Conservation (phyloP, 1,140 invertebrate species). For the Marisa cornuarietis region DNA sequence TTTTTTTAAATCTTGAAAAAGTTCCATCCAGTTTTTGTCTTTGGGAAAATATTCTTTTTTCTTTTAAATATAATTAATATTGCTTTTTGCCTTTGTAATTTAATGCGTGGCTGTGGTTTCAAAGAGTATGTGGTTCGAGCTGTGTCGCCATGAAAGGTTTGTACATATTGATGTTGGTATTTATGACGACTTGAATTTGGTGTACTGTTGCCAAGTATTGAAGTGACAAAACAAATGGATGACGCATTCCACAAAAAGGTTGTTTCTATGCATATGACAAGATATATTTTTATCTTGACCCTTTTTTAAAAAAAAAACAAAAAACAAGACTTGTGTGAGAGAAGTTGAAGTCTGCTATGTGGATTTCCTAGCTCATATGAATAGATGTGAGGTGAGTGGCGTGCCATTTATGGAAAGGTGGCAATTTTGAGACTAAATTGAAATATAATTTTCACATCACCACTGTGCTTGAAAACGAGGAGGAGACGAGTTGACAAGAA, state of each 20-base stretch:
- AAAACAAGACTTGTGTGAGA: slow-evolving; percentile 5
- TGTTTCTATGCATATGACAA: slow-evolving; percentile 12
- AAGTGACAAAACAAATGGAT: slow-evolving; percentile 4
- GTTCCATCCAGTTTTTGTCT: too few relatives aligned
- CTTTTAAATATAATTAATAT: background rate
- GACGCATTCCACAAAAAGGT: slow-evolving; percentile 12
- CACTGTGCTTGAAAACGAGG: too few relatives aligned
- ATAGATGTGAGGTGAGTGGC: too few relatives aligned
- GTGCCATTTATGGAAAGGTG: too few relatives aligned
- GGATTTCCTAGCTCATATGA: too few relatives aligned
- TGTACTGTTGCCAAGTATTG: slow-evolving; percentile 1
- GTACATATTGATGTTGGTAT: slow-evolving; percentile 12
- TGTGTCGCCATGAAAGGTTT: background rate
- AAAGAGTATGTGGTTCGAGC: background rate
- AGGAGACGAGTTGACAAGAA: too few relatives aligned
- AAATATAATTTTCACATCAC: too few relatives aligned
- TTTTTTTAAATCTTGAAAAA: too few relatives aligned
- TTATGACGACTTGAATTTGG: background rate
- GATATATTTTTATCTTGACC: background rate
- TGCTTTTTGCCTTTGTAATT: slow-evolving; percentile 4
- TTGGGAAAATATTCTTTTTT: too few relatives aligned
- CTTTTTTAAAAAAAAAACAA: background rate
- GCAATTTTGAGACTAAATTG: too few relatives aligned
- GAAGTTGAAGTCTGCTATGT: too few relatives aligned
- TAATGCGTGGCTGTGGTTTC: slow-evolving; percentile 9